Percentiles rank a stretch among this genome's conserved stretches.
Conservation (phyloP, 1,140 invertebrate genomes). For the Drosophila saltans region DNA sequence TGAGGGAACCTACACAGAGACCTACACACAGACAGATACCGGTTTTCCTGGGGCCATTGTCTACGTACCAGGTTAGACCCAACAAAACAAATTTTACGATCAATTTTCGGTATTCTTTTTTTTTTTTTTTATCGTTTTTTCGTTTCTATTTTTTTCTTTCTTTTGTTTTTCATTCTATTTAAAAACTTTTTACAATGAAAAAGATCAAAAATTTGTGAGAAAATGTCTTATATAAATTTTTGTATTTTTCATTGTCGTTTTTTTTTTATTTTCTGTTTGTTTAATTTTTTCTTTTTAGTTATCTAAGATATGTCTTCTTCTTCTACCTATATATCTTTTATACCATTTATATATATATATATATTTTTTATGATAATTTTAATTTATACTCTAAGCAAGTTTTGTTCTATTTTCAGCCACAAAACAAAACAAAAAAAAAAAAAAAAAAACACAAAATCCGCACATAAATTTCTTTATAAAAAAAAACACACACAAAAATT, state of each 20-base stretch:
- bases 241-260: not conserved
- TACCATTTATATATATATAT: not conserved
- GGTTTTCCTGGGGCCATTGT: constrained; percentile 80
- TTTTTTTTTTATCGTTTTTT: constrained; percentile 30
- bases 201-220: constrained; percentile 16
- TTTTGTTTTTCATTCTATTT: too few species aligned
- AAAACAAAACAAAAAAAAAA: constrained; percentile 30
- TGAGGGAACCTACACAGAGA: constrained; percentile 56
- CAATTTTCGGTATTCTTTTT: constrained; percentile 1
- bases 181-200: not conserved
- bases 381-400: constrained; percentile 48
- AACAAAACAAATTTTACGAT: constrained; percentile 31
- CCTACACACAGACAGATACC: constrained; percentile 59
- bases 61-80: constrained; percentile 77
- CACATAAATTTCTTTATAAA: constrained; percentile 18
- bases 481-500: constrained; percentile 4
- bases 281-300: constrained; percentile 22
- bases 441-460: constrained; percentile 19
- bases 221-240: not conserved
- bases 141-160: not conserved
- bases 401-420: constrained; percentile 61
- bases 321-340: not conserved
- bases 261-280: too few species aligned
- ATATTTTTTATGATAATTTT: constrained; percentile 15
- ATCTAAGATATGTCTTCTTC: constrained; percentile 20